These are phyloP conservation scores for Pantherophis alleghaniensis DNA, from an alignment of 2,797 vertebrate species.

Conservation along the genomic window DNA sequence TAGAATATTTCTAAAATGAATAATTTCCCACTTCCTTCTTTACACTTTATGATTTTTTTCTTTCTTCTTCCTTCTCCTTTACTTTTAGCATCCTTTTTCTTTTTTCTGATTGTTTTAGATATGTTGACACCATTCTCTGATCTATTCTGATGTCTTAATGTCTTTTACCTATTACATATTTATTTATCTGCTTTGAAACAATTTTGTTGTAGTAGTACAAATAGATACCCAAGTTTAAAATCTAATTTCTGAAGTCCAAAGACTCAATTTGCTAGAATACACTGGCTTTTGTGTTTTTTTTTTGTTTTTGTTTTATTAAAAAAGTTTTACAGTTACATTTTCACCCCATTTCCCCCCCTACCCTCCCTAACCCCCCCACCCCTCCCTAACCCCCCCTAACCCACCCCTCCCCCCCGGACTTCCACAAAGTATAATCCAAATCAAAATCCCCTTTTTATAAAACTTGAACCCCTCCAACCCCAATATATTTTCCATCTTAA, in stretches of 20 bases:
- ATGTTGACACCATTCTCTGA: neutral
- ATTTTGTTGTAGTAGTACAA: too few relatives aligned
- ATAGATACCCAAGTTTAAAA: neutral
- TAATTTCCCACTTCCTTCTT: neutral
- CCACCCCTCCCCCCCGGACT: too few relatives aligned
- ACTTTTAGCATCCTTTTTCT: neutral
- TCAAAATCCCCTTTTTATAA: too few relatives aligned
- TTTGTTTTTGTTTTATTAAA: too few relatives aligned
- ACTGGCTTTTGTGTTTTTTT: too few relatives aligned
- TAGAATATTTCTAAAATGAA: neutral
- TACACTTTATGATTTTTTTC: neutral
- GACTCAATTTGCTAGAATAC: neutral
- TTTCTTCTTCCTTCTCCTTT: neutral
- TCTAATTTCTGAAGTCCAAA: neutral
- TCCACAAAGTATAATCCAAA: too few relatives aligned
- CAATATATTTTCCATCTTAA: too few relatives aligned
- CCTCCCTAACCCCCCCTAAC: too few relatives aligned
- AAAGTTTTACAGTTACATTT: too few relatives aligned
- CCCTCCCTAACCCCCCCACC: too few relatives aligned
- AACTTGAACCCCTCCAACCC: too few relatives aligned
- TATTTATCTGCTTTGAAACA: neutral
- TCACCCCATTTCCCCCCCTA: too few relatives aligned
- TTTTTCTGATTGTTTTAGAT: neutral
- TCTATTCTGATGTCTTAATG: neutral
- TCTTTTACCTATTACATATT: neutral